Conservation (phyloP, 2,113 vertebrate species). For the Indri indri region DNA sequence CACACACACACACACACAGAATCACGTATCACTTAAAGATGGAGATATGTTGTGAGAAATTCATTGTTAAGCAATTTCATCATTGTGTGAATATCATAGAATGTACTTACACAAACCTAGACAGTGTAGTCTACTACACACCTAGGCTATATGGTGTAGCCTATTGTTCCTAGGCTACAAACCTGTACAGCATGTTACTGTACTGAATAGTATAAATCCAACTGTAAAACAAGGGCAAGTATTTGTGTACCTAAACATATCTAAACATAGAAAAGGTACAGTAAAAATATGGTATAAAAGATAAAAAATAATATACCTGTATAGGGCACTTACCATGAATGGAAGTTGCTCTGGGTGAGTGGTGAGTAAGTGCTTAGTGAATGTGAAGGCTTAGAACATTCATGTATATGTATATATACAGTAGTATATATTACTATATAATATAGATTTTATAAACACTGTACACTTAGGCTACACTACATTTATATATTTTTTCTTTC, state of each 20-base stretch:
- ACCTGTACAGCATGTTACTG: not conserved
- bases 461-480: not conserved
- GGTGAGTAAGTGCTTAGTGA: not conserved
- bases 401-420: too few species aligned
- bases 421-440: not conserved
- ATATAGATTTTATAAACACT: not conserved
- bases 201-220: not conserved
- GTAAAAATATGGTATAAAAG: not conserved
- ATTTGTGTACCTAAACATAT: not conserved
- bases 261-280: not conserved
- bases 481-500: not conserved
- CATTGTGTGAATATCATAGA: not conserved
- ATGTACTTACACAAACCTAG: not conserved
- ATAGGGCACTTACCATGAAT: not conserved
- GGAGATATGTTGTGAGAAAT: not conserved
- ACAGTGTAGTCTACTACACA: not conserved
- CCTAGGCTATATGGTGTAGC: not conserved
- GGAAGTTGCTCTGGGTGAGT: not conserved
- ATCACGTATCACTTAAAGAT: not conserved
- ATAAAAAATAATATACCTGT: not conserved
- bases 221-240: not conserved
- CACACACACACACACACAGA: too few species aligned
- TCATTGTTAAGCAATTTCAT: not conserved
- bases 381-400: not conserved
- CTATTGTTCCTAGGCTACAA: not conserved